Evolutionary conservation across 1,140 invertebrate genomes (phyloP).

Genomic region (Acromyrmex echinatior): DNA sequence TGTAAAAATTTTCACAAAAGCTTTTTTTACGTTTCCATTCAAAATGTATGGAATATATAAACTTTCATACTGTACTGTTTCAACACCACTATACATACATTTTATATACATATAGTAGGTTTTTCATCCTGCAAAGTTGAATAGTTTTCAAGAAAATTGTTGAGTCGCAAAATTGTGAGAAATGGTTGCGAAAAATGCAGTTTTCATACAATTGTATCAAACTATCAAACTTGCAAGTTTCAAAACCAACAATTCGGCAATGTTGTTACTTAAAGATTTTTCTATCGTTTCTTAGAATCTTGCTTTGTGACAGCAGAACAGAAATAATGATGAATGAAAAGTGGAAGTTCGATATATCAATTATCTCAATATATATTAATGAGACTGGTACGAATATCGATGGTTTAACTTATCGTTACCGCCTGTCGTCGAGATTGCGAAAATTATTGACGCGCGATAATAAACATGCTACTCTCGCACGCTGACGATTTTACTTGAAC

Average conservation of each 20-base stretch:
- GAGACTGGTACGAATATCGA: background rate
- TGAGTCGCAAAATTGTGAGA: background rate
- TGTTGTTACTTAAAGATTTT: background rate
- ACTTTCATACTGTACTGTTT: background rate
- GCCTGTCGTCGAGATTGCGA: constrained; percentile 11
- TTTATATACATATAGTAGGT: too few relatives aligned
- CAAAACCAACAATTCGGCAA: background rate
- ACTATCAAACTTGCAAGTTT: background rate
- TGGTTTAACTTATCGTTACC: background rate
- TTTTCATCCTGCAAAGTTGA: too few relatives aligned
- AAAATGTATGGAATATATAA: background rate
- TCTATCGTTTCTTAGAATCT: background rate
- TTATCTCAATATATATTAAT: constrained; percentile 7
- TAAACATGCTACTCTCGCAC: background rate
- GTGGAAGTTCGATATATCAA: constrained; percentile 5
- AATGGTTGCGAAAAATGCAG: background rate
- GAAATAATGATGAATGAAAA: background rate
- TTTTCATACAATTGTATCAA: background rate
- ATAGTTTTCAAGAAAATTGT: background rate
- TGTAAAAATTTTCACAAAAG: background rate
- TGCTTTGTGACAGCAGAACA: background rate
- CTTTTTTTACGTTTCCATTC: background rate
- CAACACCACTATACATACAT: too few relatives aligned
- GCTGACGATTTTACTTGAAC: constrained; percentile 22
- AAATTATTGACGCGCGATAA: constrained; percentile 37